These are phyloP conservation scores for Aricia artaxerxes DNA, from an alignment of 2,888 invertebrate species.

Conservation along the genomic window DNA sequence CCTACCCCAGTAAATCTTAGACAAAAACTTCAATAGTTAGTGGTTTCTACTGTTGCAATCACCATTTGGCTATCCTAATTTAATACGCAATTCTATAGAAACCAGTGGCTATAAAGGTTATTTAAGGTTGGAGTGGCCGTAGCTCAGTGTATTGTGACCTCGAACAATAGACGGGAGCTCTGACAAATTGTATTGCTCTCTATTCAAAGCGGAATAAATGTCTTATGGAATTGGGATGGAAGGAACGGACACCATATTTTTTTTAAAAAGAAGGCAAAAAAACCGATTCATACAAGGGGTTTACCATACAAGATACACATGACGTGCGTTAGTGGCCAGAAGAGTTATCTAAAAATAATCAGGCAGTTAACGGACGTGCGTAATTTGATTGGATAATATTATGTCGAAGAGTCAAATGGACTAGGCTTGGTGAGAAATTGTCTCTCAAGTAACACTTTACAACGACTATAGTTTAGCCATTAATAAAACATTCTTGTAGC, in stretches of 20 bases:
- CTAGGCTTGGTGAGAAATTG: no score
- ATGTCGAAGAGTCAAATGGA: no score
- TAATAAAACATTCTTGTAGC: no score
- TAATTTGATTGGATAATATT: no score
- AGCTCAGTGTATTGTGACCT: conserved; percentile 1
- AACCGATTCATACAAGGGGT: no score
- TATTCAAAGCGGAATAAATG: conserved; percentile 9
- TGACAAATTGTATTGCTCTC: neutral
- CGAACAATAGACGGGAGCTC: neutral
- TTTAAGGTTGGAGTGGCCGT: neutral
- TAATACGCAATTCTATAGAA: neutral
- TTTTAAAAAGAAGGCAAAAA: neutral
- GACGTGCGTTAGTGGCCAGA: no score
- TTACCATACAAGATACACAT: no score
- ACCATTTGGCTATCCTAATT: neutral
- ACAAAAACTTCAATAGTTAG: neutral
- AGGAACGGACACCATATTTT: neutral
- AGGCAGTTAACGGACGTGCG: no score
- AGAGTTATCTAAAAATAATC: no score
- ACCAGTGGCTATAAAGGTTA: neutral
- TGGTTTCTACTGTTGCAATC: neutral
- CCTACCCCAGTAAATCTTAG: neutral
- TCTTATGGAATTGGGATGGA: neutral
- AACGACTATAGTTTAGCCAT: no score
- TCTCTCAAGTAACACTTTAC: no score